Percentiles rank a stretch among this genome's conserved stretches.
These are phyloP conservation scores for Cerastis leucographa DNA, from an alignment of 2,888 invertebrate genomes.

Conservation along the genomic window DNA sequence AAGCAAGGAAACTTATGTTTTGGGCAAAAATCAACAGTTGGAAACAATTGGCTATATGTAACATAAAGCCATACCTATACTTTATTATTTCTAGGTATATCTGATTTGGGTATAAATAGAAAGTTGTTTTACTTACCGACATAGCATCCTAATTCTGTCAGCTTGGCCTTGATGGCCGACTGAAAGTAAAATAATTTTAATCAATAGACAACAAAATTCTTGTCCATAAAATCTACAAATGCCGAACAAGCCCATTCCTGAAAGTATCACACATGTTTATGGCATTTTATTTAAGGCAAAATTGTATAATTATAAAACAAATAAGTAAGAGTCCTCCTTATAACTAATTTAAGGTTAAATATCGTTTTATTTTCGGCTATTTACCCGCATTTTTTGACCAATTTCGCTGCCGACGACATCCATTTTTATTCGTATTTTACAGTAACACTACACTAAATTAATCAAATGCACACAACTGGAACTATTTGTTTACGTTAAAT, in stretches of 20 bases:
- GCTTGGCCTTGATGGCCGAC: constrained; percentile 98
- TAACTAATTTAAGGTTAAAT: constrained; percentile 20
- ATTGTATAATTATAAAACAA: background rate
- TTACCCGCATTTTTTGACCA: constrained; percentile 96
- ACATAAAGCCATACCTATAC: background rate
- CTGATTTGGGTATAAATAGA: constrained; percentile 5
- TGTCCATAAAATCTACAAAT: constrained; percentile 48
- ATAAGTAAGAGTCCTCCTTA: background rate
- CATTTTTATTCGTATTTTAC: constrained; percentile 87
- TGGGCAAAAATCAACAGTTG: background rate
- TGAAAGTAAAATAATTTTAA: constrained; percentile 82
- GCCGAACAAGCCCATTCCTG: constrained; percentile 3
- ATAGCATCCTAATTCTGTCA: constrained; percentile 98
- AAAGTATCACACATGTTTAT: background rate
- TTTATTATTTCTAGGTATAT: background rate
- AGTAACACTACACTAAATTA: constrained; percentile 51
- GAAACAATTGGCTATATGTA: background rate
- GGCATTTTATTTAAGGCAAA: too few species aligned
- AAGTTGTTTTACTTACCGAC: constrained; percentile 92
- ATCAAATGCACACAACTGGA: constrained; percentile 43
- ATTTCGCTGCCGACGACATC: constrained; percentile 96
- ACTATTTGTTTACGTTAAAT: constrained; percentile 24
- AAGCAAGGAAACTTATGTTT: background rate
- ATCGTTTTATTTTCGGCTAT: constrained; percentile 61
- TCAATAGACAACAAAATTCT: constrained; percentile 38